Percentiles rank a stretch among this genome's conserved stretches.
phyloP scores from a whole-genome alignment of 2,113 vertebrate species.

The Cheirogaleus medius region DNA sequence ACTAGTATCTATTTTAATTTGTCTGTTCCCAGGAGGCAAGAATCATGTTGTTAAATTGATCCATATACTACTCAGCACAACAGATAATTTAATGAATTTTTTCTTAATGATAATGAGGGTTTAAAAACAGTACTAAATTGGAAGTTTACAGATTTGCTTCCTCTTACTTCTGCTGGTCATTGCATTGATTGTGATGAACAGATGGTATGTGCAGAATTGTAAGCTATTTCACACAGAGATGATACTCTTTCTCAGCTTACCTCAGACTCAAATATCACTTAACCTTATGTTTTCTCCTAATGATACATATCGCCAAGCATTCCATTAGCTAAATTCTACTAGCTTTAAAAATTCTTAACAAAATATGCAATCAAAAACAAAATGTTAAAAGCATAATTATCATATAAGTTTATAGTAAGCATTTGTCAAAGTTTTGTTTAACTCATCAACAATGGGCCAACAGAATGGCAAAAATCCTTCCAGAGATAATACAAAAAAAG shows the following conservation, averaged over 20 bases:
- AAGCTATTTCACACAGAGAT: constrained; percentile 42
- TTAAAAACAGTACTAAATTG: constrained; percentile 46
- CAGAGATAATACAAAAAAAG: not conserved
- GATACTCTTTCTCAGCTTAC: not conserved
- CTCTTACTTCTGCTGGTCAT: constrained; percentile 59
- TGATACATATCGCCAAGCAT: not conserved
- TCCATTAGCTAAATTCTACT: constrained; percentile 30
- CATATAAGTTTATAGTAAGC: not conserved
- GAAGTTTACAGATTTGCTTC: constrained; percentile 7
- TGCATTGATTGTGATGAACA: constrained; percentile 36
- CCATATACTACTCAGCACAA: constrained; percentile 24
- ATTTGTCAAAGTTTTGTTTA: not conserved
- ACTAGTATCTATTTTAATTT: constrained; percentile 16
- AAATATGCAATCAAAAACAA: constrained; percentile 2
- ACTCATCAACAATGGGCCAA: not conserved
- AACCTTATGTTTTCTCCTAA: constrained; percentile 18
- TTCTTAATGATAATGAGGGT: constrained; percentile 59
- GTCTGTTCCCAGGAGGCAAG: constrained; percentile 22
- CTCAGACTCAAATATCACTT: constrained; percentile 19
- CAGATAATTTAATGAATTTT: constrained; percentile 60
- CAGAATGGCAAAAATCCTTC: not conserved
- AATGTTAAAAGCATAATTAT: not conserved
- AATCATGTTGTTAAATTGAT: constrained; percentile 47
- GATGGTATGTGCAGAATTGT: not conserved
- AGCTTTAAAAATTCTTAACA: not conserved